Evolutionary conservation across 2,888 invertebrate genomes (phyloP), one percentile per base, ranked within the genome.

Genomic region (Exephanes ischioxanthus): DNA sequence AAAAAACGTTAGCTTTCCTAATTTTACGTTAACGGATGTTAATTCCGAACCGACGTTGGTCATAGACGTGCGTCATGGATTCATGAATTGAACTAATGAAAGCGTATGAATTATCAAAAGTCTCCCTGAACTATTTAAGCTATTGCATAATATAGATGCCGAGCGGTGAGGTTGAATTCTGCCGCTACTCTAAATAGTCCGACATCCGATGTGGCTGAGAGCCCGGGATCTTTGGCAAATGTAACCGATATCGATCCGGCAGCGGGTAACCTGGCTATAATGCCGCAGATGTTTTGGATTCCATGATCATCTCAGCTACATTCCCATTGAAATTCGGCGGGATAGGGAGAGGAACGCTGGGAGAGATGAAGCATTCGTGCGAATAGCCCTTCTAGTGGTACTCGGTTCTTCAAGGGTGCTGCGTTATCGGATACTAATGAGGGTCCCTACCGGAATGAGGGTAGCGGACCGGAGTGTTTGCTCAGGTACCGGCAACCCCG

Each of bases 371-470:
- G 73, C 58, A 37, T 58, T 53, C 26, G 53, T 37, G 66, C 26
- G 45, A 53, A 61, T 61, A 48, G 55, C 19, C 66, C 63, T 48
- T 22, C 63, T n/a, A 77, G 68, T 72, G 77, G 76, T 72, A 11
- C 67, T 72, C 41, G 30, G 61, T 76, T 72, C 77, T 80, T 73
- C 72, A 48, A 61, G 84, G 67, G 66, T 16, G 53, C 77, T 63
- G 53, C 68, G 61, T 84, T 77, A 77, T 76, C 67, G 68, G 45
- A 77, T 61, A 73, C 72, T 78, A 80, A 80, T 73, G 72, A 84
- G 67, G 80, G 77, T 61, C 67, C 51, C 33, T 73, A 19, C 51
- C 58, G 37, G 30, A 67, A 73, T 41, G 76, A 78, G 72, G 72
- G 72, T 77, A 72, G 41, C 22, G 30, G 37, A 16, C 30, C 55